phyloP scores from a whole-genome alignment of 2,888 invertebrate genomes.

The Lochmaea capreae region DNA sequence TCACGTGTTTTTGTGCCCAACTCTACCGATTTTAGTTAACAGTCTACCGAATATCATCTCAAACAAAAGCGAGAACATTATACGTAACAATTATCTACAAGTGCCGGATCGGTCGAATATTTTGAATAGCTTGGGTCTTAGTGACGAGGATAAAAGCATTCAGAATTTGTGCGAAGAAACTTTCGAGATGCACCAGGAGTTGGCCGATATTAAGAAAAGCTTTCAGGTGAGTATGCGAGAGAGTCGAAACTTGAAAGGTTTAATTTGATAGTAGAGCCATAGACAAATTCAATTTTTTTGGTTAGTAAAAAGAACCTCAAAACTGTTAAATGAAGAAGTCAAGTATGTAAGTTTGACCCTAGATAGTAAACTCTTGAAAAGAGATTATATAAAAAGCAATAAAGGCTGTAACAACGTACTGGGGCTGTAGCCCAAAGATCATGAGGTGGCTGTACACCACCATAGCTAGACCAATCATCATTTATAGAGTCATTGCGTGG shows the following conservation, averaged over 20 bases:
- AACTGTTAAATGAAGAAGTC: too few relatives aligned
- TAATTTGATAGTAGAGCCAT: not conserved
- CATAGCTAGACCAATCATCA: too few relatives aligned
- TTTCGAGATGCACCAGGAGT: conserved; percentile 52
- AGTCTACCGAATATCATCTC: conserved; percentile 45
- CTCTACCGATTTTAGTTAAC: conserved; percentile 34
- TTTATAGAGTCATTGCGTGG: too few relatives aligned
- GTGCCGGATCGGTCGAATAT: conserved; percentile 44
- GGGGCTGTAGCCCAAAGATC: too few relatives aligned
- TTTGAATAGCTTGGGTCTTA: conserved; percentile 50
- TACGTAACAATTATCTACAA: conserved; percentile 33
- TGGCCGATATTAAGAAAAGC: conserved; percentile 51
- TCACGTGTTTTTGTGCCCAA: not conserved
- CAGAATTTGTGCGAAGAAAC: conserved; percentile 54
- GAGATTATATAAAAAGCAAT: too few relatives aligned
- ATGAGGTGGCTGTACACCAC: too few relatives aligned
- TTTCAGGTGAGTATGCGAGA: conserved; percentile 52
- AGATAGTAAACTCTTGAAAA: too few relatives aligned
- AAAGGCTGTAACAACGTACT: too few relatives aligned
- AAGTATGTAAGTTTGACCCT: too few relatives aligned
- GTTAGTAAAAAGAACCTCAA: too few relatives aligned
- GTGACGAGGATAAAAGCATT: conserved; percentile 52
- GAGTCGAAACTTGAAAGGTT: conserved; percentile 4
- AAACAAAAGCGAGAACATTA: conserved; percentile 21
- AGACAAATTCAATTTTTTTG: too few relatives aligned